Evolutionary conservation across 2,888 invertebrate species (phyloP).

Genomic region (Kryphioiulus occultus): DNA sequence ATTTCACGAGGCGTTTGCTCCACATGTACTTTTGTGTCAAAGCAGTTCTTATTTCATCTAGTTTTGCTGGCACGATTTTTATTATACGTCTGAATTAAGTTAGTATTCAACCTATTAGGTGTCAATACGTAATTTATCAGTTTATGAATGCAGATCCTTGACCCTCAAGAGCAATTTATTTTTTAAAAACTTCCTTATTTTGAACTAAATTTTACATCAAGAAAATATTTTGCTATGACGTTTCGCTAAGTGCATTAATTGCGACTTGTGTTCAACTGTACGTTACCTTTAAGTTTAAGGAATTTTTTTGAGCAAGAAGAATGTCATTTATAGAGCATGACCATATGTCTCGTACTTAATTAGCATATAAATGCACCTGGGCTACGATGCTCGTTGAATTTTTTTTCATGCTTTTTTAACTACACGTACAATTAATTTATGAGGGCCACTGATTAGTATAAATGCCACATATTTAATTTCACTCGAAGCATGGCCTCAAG

Average conservation of each 20-base stretch:
- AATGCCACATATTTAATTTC: neutral
- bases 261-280: neutral
- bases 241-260: neutral
- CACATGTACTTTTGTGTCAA: neutral
- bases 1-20: neutral
- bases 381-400: neutral
- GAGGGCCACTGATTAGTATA: constrained; percentile 10
- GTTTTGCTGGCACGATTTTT: neutral
- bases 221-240: neutral
- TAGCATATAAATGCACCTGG: neutral
- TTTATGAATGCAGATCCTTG: constrained; percentile 16
- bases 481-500: neutral
- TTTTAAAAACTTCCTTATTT: neutral
- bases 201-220: neutral
- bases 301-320: neutral
- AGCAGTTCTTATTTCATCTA: neutral
- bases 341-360: neutral
- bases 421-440: neutral
- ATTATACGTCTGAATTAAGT: no score
- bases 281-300: neutral
- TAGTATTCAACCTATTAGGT: neutral
- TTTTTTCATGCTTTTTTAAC: neutral
- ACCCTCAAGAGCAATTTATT: neutral
- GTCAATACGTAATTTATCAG: neutral
- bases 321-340: constrained; percentile 3